phyloP scores from a whole-genome alignment of 2,888 invertebrate species.

The Trissolcus japonicus region DNA sequence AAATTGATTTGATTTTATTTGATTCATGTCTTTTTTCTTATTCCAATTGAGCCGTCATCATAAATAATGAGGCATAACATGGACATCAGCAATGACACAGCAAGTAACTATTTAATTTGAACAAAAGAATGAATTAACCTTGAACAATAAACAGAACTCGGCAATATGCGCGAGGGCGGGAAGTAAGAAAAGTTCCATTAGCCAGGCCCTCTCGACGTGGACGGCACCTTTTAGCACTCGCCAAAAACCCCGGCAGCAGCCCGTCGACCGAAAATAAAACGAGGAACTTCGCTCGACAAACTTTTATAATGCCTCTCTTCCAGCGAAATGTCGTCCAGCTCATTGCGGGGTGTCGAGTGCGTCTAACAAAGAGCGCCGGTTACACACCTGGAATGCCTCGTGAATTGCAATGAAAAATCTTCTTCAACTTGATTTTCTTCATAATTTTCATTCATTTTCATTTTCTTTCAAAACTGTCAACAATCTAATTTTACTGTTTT shows the following conservation, averaged over 20 bases:
- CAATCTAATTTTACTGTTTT: too few relatives aligned
- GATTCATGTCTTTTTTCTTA: too few relatives aligned
- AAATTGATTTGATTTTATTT: too few relatives aligned
- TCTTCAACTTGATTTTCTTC: too few relatives aligned
- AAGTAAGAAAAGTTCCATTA: conserved; percentile 55
- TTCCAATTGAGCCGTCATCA: too few relatives aligned
- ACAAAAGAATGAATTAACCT: conserved; percentile 4
- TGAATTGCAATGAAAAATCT: too few relatives aligned
- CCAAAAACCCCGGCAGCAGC: conserved; percentile 33
- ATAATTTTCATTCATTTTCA: too few relatives aligned
- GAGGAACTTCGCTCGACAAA: conserved; percentile 62
- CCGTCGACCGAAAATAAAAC: conserved; percentile 60
- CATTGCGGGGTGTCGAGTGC: conserved; percentile 55
- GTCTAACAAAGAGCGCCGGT: conserved; percentile 31
- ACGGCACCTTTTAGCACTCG: conserved; percentile 54
- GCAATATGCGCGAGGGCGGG: conserved; percentile 18
- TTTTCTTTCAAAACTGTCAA: too few relatives aligned
- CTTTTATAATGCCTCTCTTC: conserved; percentile 61
- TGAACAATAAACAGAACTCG: conserved; percentile 9
- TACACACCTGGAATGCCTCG: conserved; percentile 31
- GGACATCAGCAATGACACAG: background rate
- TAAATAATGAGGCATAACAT: too few relatives aligned
- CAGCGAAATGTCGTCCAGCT: conserved; percentile 60
- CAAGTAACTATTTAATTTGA: background rate
- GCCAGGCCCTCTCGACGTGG: conserved; percentile 50